These are phyloP conservation scores for Drosophila pallidifrons DNA, from an alignment of 1,140 invertebrate genomes.

Conservation along the genomic window DNA sequence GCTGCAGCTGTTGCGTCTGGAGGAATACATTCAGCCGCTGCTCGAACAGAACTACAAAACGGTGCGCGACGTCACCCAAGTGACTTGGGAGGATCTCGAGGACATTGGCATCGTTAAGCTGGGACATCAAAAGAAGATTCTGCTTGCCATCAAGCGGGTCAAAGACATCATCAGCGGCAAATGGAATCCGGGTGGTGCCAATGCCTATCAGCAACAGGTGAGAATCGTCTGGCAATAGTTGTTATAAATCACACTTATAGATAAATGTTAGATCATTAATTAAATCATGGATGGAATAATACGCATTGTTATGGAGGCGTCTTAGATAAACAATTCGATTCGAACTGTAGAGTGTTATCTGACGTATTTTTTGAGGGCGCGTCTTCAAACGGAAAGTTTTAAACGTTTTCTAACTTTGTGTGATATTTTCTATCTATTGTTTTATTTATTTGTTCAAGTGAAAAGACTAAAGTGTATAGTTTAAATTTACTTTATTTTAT, in stretches of 20 bases:
- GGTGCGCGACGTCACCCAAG: conserved; percentile 96
- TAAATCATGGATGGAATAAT: not conserved
- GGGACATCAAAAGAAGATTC: conserved; percentile 99
- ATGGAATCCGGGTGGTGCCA: conserved; percentile 85
- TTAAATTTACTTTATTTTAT: too few species aligned
- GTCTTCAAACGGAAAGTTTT: not conserved
- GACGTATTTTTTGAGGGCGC: not conserved
- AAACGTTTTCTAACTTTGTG: not conserved
- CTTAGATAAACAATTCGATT: not conserved
- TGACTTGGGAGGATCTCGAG: conserved; percentile 99
- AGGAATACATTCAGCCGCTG: conserved; percentile 95
- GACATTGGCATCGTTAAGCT: conserved; percentile 98
- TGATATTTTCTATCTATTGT: conserved; percentile 14
- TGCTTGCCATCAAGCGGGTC: conserved; percentile 98
- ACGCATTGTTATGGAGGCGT: not conserved
- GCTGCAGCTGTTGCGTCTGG: conserved; percentile 94
- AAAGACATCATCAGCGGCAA: conserved; percentile 97
- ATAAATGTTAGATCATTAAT: too few species aligned
- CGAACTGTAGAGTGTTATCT: not conserved
- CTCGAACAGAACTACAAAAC: conserved; percentile 96
- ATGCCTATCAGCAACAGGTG: conserved; percentile 83
- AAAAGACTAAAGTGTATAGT: too few species aligned
- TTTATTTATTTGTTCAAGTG: not conserved
- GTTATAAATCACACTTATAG: too few species aligned
- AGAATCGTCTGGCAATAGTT: conserved; percentile 6